Evolutionary conservation across 2,113 vertebrate genomes (phyloP).

Genomic region (Xenus cinereus): DNA sequence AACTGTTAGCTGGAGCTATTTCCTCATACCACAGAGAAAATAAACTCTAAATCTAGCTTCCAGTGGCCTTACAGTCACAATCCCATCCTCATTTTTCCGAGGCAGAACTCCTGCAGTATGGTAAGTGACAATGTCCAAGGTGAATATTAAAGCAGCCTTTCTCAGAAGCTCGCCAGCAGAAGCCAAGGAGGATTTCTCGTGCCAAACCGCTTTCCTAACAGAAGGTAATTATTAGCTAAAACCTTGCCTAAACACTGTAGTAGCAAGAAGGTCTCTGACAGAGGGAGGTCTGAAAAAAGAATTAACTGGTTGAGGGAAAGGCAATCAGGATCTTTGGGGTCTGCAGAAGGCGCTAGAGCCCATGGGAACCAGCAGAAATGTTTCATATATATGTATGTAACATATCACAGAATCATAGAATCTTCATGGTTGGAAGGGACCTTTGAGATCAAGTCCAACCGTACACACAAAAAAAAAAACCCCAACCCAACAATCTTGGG

Average conservation of each 20-base stretch:
- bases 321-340: not conserved
- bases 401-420: no score
- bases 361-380: not conserved
- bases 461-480: no score
- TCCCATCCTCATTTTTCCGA: not conserved
- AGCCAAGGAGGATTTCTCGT: slow-evolving; percentile 19
- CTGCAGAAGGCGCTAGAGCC: not conserved
- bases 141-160: not conserved
- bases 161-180: slow-evolving; percentile 10
- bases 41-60: not conserved
- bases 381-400: not conserved
- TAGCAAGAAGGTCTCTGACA: slow-evolving; percentile 34
- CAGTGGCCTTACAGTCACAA: not conserved
- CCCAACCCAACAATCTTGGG: no score
- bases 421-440: no score
- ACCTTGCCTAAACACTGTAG: slow-evolving; percentile 46
- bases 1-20: not conserved
- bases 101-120: not conserved
- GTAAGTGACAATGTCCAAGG: not conserved
- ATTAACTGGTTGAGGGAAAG: slow-evolving; percentile 50
- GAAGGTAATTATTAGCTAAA: slow-evolving; percentile 68
- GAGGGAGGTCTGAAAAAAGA: slow-evolving; percentile 36
- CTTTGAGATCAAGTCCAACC: no score
- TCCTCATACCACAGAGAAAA: not conserved
- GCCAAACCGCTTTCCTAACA: slow-evolving; percentile 62